Evolutionary conservation across 2,797 vertebrate species (phyloP), one percentile per base, ranked within the genome.

Genomic region (Eutrigla gurnardus): DNA sequence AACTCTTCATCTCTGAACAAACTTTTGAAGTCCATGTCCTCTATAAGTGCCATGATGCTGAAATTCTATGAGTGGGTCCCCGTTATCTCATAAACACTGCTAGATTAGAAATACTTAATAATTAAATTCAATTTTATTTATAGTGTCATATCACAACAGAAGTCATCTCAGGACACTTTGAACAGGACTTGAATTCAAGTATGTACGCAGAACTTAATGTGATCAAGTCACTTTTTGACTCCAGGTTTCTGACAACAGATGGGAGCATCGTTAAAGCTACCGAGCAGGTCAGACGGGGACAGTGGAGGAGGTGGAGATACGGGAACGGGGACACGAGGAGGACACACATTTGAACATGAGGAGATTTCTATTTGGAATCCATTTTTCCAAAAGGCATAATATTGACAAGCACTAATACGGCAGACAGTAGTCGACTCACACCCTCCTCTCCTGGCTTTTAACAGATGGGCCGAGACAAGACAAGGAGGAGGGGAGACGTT

Each of bases 351-450:
- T 67, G 67, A 88, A 85, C 69, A 62, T 88, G 84, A 88, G 83
- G 84, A 82, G 83, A 89, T 83, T 90, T 89, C 75, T 85, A 90
- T 88, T 85, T 73, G 47, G 61, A 81, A 88, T 86, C 70, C 62
- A 85, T 89, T 84, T 25, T 83, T 82, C 69, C 57, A 69, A 79
- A 80, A 87, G 70, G 67, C 75, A 12, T 47, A 69, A 83, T 85
- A 91, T 90, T 89, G 87, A 89, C 80, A 65, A 50, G 73, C 35
- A 70, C 62, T 90, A 92, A 91, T 87, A 67, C 68, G 58, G 78
- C 82, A 85, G 80, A 86, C 78, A 61, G 84, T 32, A 89, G 83
- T 89, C 84, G 3, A 65, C 86, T 89, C 91, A 92, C 90, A 91
- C 36, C 57, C 73, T 70, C 62, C 47, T 74, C 65, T 68, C 25